Percentiles rank a stretch among this genome's conserved stretches.
Evolutionary conservation across 2,113 vertebrate species (phyloP).

Genomic region (Rhea americana): DNA sequence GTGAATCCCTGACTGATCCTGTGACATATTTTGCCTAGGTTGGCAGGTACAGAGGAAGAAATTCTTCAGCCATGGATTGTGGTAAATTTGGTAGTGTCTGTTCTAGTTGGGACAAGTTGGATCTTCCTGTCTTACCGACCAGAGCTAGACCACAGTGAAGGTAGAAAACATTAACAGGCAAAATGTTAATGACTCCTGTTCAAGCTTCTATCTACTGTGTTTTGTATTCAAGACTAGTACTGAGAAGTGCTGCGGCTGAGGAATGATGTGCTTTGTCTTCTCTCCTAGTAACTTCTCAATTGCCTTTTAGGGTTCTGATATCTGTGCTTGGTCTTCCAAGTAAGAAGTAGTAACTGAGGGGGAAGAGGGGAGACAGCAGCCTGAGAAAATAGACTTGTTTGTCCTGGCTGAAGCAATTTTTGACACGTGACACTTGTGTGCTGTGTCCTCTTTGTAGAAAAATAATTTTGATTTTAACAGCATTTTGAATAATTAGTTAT

Average conservation of each 20-base stretch:
- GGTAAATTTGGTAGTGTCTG: conserved; percentile 90
- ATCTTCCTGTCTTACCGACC: conserved; percentile 86
- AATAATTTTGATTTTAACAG: background rate
- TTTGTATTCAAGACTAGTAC: background rate
- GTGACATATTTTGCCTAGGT: conserved; percentile 74
- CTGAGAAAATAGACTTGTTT: background rate
- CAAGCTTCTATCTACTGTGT: background rate
- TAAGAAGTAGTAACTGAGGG: background rate
- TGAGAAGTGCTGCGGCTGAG: background rate
- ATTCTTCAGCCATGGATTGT: conserved; percentile 90
- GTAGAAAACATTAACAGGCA: conserved; percentile 66
- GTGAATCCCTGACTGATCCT: background rate
- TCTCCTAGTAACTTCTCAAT: background rate
- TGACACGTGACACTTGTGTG: background rate
- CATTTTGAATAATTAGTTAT: background rate
- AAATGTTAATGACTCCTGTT: background rate
- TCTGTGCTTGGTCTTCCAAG: background rate
- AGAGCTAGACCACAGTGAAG: conserved; percentile 88
- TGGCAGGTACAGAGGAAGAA: conserved; percentile 79
- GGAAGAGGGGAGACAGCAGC: background rate
- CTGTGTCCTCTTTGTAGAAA: background rate
- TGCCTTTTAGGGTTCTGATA: background rate
- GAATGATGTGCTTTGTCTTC: background rate
- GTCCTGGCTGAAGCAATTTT: background rate
- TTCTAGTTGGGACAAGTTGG: conserved; percentile 92